A percentile compares a stretch with the other conserved stretches of the same genome.
Conservation (phyloP, 2,888 invertebrate species). For the Enchytraeus crypticus region DNA sequence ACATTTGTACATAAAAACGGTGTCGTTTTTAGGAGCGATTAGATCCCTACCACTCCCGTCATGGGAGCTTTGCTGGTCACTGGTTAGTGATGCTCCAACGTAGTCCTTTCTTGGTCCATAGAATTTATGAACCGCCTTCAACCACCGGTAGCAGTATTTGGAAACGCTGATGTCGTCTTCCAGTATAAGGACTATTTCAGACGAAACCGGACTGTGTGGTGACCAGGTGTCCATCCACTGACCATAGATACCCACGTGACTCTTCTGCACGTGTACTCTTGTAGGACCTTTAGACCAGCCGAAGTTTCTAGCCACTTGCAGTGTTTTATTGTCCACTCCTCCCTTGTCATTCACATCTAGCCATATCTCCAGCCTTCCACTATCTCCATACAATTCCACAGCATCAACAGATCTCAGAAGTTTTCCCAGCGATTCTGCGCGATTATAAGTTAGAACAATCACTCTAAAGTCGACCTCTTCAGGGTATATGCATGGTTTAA, state of each 20-base stretch:
- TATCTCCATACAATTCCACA: conserved; percentile 20
- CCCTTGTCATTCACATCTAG: conserved; percentile 14
- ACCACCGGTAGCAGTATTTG: conserved; percentile 12
- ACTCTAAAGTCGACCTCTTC: conserved; percentile 22
- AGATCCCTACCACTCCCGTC: not conserved
- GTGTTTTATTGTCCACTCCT: not conserved
- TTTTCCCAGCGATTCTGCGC: conserved; percentile 20
- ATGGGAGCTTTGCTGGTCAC: conserved; percentile 22
- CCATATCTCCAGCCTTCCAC: conserved; percentile 25
- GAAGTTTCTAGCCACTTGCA: not conserved
- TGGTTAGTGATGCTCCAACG: conserved; percentile 31
- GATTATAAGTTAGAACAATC: conserved; percentile 25
- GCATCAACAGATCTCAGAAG: conserved; percentile 21
- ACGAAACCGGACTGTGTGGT: not conserved
- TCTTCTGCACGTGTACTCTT: conserved; percentile 13
- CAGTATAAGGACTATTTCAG: conserved; percentile 15
- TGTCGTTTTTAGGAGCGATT: not conserved
- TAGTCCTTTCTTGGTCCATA: not conserved
- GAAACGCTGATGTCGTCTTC: conserved; percentile 20
- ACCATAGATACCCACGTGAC: conserved; percentile 18
- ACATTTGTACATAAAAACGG: conserved; percentile 14
- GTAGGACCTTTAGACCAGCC: not conserved
- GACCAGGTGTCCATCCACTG: conserved; percentile 22
- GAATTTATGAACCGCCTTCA: conserved; percentile 4
- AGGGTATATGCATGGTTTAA: not conserved